Evolutionary conservation across 2,888 invertebrate genomes (phyloP).

Genomic region (Pharmacophagus antenor): DNA sequence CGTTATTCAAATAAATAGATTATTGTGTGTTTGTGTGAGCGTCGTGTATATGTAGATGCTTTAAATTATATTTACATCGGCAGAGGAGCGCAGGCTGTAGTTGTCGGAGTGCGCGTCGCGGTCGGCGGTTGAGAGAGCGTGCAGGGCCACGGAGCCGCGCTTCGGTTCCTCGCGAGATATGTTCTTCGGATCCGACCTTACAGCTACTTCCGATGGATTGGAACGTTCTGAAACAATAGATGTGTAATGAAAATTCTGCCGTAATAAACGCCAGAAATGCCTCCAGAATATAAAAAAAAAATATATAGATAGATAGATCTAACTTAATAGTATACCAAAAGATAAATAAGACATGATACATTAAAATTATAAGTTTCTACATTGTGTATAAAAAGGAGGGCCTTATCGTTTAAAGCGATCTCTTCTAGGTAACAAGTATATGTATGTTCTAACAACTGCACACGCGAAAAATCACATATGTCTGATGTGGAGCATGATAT

Average conservation of each 20-base stretch:
- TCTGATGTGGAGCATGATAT: no score
- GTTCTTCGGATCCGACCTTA: conserved; percentile 57
- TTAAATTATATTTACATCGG: conserved; percentile 58
- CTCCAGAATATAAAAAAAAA: neutral
- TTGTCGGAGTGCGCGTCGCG: conserved; percentile 72
- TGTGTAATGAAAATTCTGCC: neutral
- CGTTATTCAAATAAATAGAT: no score
- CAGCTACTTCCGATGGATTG: conserved; percentile 60
- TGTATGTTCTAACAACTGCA: no score
- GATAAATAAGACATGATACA: no score
- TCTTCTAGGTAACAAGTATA: no score
- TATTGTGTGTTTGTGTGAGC: neutral
- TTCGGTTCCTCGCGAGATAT: conserved; percentile 58
- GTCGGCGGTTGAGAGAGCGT: conserved; percentile 57
- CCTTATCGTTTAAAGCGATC: no score
- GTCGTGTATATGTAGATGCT: no score
- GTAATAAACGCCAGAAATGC: neutral
- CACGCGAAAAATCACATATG: no score
- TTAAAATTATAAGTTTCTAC: no score
- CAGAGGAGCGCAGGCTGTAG: conserved; percentile 74
- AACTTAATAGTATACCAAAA: no score
- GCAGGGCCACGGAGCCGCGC: conserved; percentile 55
- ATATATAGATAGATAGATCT: no score
- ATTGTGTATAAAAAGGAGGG: no score
- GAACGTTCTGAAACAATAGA: conserved; percentile 54